Percentiles rank a stretch among this genome's conserved stretches.
Conservation (phyloP, 2,888 invertebrate genomes). For the Callinectes sapidus region DNA sequence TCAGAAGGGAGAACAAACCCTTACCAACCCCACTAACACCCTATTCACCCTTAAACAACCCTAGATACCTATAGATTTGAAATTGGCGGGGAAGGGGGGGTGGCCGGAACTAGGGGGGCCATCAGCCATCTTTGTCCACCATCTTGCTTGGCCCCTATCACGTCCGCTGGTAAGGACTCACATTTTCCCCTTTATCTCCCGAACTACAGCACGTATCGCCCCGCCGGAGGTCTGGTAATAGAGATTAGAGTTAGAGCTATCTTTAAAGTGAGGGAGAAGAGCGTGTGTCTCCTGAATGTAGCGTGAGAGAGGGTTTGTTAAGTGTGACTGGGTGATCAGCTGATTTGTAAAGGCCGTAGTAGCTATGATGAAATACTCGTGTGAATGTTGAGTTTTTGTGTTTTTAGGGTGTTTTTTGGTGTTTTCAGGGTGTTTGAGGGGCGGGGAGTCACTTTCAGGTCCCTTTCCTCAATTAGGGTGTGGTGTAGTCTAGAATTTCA, state of each 20-base stretch:
- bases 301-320: not conserved
- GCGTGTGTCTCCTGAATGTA: not conserved
- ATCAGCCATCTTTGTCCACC: not conserved
- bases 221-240: too few relatives aligned
- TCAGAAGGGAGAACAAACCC: too few relatives aligned
- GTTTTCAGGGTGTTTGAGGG: not conserved
- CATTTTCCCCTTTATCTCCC: too few relatives aligned
- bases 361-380: not conserved
- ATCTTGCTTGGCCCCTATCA: not conserved
- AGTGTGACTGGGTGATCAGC: not conserved
- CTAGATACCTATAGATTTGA: too few relatives aligned
- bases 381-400: not conserved
- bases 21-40: too few relatives aligned
- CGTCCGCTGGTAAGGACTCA: too few relatives aligned
- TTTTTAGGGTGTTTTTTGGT: not conserved
- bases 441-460: too few relatives aligned
- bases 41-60: too few relatives aligned
- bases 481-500: too few relatives aligned
- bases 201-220: too few relatives aligned
- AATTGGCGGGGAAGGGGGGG: not conserved
- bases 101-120: not conserved
- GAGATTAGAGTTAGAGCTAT: not conserved
- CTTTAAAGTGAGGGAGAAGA: not conserved
- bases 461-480: too few relatives aligned
- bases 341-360: not conserved